Evolutionary conservation across 2,113 vertebrate genomes (phyloP).

Genomic region (Sinocyclocheilus grahami): DNA sequence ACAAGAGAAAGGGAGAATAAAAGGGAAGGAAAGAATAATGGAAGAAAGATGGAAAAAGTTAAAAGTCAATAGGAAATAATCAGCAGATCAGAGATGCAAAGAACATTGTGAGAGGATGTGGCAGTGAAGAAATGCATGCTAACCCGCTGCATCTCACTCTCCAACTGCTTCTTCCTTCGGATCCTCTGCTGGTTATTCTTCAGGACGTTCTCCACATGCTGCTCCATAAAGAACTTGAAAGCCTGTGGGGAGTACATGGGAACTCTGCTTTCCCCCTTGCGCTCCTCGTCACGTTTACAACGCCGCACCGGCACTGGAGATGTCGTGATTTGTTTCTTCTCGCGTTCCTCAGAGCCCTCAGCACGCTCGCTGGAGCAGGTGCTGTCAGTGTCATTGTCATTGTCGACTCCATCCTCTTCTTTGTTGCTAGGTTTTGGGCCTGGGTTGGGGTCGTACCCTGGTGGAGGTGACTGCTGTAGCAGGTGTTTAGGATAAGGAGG

Average conservation of each 20-base stretch:
- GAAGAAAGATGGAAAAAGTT: not conserved
- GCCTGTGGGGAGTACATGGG: constrained; percentile 94
- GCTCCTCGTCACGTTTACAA: constrained; percentile 87
- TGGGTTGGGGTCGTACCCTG: constrained; percentile 57
- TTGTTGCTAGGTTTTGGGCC: constrained; percentile 39
- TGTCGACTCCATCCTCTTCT: constrained; percentile 69
- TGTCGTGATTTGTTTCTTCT: constrained; percentile 96
- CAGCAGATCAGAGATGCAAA: not conserved
- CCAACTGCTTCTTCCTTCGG: constrained; percentile 94
- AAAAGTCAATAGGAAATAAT: not conserved
- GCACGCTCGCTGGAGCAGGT: constrained; percentile 68
- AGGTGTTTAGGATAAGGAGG: constrained; percentile 93
- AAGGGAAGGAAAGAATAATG: not conserved
- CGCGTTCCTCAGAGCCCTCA: constrained; percentile 79
- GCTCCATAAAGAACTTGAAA: constrained; percentile 99
- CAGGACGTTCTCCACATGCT: constrained; percentile 96
- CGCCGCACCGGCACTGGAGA: constrained; percentile 93
- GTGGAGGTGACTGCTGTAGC: constrained; percentile 81
- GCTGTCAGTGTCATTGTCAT: constrained; percentile 73
- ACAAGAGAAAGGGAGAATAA: constrained; percentile 30
- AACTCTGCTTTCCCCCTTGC: constrained; percentile 86
- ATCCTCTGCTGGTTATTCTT: constrained; percentile 95
- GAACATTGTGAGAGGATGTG: not conserved
- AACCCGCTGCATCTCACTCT: constrained; percentile 99
- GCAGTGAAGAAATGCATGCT: constrained; percentile 48